Conservation (phyloP, 2,797 vertebrate genomes). For the Platalea minor region DNA sequence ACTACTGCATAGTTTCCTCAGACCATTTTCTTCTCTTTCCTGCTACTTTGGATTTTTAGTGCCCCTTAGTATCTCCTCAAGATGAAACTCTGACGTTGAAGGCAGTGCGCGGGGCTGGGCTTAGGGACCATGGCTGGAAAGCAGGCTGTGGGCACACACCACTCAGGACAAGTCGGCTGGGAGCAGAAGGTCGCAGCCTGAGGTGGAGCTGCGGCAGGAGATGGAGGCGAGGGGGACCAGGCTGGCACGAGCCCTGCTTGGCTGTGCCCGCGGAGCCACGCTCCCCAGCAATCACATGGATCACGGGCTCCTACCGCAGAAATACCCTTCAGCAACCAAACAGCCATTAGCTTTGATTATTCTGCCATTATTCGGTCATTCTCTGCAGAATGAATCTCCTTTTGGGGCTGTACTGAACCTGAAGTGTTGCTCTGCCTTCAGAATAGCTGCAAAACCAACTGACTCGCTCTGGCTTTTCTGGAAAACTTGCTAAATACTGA, state of each 20-base stretch:
- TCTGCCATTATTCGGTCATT: neutral
- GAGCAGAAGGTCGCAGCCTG: neutral
- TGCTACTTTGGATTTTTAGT: neutral
- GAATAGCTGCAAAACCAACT: neutral
- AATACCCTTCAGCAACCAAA: neutral
- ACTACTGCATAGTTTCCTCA: neutral
- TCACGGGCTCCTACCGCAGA: accelerated
- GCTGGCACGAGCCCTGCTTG: neutral
- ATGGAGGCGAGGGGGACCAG: neutral
- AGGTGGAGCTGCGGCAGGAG: neutral
- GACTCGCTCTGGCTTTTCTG: neutral
- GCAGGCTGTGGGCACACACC: neutral
- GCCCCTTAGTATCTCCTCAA: neutral
- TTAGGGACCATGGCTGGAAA: neutral
- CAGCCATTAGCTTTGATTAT: neutral
- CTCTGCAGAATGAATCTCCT: neutral
- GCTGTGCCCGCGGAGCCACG: neutral
- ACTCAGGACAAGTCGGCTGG: accelerated
- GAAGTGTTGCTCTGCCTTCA: neutral
- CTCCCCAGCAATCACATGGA: neutral
- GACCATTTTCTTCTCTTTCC: neutral
- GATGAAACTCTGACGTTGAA: neutral
- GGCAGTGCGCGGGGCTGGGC: neutral
- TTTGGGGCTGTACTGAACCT: neutral
- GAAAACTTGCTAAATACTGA: neutral